phyloP scores from a whole-genome alignment of 1,140 invertebrate genomes.

The Rhynchophorus ferrugineus region DNA sequence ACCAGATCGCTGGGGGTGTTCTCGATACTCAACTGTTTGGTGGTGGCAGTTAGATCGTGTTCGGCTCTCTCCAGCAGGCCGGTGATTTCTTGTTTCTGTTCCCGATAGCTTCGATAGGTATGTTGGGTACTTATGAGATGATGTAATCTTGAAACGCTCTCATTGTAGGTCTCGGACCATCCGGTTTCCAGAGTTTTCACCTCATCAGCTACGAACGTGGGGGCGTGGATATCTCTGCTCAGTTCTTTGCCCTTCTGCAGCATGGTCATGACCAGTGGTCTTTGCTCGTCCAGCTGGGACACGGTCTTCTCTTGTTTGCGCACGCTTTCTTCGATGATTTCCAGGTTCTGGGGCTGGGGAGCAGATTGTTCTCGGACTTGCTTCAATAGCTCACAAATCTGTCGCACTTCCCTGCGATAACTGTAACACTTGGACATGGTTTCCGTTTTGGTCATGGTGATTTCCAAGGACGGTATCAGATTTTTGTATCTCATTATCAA shows the following conservation, averaged over 20 bases:
- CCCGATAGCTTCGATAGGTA: conserved; percentile 78
- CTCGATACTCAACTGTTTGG: conserved; percentile 47
- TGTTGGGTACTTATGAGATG: conserved; percentile 75
- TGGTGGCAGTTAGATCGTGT: conserved; percentile 58
- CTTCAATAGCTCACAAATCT: conserved; percentile 68
- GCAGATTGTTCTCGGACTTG: conserved; percentile 66
- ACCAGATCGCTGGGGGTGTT: conserved; percentile 59
- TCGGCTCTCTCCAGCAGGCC: conserved; percentile 76
- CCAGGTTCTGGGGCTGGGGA: conserved; percentile 60
- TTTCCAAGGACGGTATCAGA: conserved; percentile 84
- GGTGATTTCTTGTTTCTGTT: conserved; percentile 76
- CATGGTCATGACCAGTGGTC: conserved; percentile 80
- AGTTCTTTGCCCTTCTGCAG: conserved; percentile 85
- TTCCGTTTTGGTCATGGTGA: conserved; percentile 86
- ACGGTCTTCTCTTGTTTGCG: conserved; percentile 72
- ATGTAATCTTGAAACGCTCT: conserved; percentile 75
- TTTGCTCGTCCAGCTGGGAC: conserved; percentile 75
- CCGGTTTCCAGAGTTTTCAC: conserved; percentile 75
- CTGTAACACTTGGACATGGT: conserved; percentile 88
- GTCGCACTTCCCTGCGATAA: conserved; percentile 78
- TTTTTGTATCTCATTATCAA: conserved; percentile 82
- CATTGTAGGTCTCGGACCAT: conserved; percentile 82
- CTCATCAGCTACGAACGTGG: conserved; percentile 75
- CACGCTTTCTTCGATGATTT: conserved; percentile 66
- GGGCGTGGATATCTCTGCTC: conserved; percentile 74